These are phyloP conservation scores for Epiblema foenella DNA, from an alignment of 2,888 invertebrate species.

Conservation along the genomic window DNA sequence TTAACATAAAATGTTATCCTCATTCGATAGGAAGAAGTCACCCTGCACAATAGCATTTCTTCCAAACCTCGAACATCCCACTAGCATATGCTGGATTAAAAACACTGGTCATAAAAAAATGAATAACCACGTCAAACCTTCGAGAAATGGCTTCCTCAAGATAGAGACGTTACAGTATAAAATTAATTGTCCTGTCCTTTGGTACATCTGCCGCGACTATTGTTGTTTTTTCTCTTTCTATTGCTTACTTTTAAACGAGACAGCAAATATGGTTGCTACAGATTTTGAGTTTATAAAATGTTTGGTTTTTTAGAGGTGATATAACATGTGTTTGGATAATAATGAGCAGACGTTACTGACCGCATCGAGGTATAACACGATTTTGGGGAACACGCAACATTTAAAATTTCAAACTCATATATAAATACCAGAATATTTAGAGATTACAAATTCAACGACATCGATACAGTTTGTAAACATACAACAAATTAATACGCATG, in stretches of 20 bases:
- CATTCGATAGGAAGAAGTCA: slow-evolving; percentile 17
- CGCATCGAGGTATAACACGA: slow-evolving; percentile 19
- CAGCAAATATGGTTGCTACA: slow-evolving; percentile 15
- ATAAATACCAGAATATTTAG: background rate
- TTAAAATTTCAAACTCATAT: background rate
- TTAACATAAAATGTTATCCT: background rate
- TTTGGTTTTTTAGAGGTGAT: slow-evolving; percentile 24
- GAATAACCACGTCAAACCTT: slow-evolving; percentile 81
- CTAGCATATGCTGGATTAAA: slow-evolving; percentile 64
- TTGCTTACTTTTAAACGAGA: slow-evolving; percentile 38
- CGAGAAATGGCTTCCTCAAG: slow-evolving; percentile 80
- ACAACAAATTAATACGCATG: slow-evolving; percentile 2
- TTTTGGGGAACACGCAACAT: slow-evolving; percentile 19
- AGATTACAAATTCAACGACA: background rate
- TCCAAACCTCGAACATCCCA: slow-evolving; percentile 55
- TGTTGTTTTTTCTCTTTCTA: slow-evolving; percentile 64
- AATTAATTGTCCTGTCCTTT: slow-evolving; percentile 78
- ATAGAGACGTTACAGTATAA: slow-evolving; percentile 80
- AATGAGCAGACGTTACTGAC: slow-evolving; percentile 28
- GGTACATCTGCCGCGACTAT: slow-evolving; percentile 75
- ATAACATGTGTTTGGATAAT: slow-evolving; percentile 29
- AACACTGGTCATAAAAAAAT: slow-evolving; percentile 75
- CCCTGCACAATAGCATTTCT: background rate
- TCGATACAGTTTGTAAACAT: slow-evolving; percentile 10
- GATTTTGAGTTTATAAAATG: slow-evolving; percentile 30